phyloP scores from a whole-genome alignment of 2,888 invertebrate species.

The Andrena dorsata region DNA sequence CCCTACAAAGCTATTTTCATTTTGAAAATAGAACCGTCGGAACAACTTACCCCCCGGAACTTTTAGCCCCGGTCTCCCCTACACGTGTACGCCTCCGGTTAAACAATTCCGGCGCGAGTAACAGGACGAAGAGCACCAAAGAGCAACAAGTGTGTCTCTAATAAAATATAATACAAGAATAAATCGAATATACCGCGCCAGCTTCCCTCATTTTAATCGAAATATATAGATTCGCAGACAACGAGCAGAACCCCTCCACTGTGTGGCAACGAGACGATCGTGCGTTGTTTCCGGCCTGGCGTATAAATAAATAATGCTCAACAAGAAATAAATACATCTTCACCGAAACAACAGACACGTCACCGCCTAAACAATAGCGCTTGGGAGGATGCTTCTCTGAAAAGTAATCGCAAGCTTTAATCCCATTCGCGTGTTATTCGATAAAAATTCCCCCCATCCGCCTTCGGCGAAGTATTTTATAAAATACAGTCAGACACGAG shows the following conservation, averaged over 20 bases:
- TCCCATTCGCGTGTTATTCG: not conserved
- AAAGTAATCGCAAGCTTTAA: not conserved
- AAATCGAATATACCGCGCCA: constrained; percentile 28
- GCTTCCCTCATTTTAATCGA: not conserved
- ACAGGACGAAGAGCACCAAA: constrained; percentile 43
- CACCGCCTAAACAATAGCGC: constrained; percentile 5
- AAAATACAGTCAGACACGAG: not conserved
- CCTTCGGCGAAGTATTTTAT: not conserved
- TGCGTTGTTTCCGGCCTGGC: not conserved
- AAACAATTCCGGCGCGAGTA: constrained; percentile 21
- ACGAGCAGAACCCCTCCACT: not conserved
- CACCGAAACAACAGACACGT: constrained; percentile 19
- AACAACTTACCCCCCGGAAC: too few relatives aligned
- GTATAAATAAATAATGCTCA: constrained; percentile 65
- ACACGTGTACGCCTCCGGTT: not conserved
- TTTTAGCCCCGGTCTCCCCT: too few relatives aligned
- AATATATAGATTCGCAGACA: constrained; percentile 22
- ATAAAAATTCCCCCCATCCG: not conserved
- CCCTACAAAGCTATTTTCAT: too few relatives aligned
- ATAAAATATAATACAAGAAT: constrained; percentile 37
- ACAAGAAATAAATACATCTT: constrained; percentile 66
- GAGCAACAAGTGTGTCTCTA: constrained; percentile 1
- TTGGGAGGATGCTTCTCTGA: not conserved
- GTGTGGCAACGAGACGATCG: not conserved
- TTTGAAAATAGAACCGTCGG: too few relatives aligned